Base-by-base conservation (phyloP, 2,888 invertebrate species). In the Lypha dubia region DNA sequence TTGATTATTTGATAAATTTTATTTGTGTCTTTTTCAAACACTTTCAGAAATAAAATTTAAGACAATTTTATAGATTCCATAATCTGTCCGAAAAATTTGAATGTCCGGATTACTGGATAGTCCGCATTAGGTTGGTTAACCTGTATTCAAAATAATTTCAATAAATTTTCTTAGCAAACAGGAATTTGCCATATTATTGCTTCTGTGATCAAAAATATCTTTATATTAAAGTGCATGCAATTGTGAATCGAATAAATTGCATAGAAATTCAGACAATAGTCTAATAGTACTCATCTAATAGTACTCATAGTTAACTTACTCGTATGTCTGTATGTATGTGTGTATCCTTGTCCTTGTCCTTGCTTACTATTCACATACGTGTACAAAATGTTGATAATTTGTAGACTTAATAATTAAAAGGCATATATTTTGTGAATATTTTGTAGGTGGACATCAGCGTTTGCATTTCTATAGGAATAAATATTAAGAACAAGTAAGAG, bases 391-490 rank as follows among this genome's bases (percentile, higher is more conserved):
- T 17, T 46, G 53, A 73, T 49, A 63, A 79, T 58, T 70, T 70
- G 51, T 75, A 22, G 58, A 68, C n/a, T 73, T 79, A 71, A 75
- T 83, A 28, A 28, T 28, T 70, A 83, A 79, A 83, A 79, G 58
- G 35, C 11, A 56, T 75, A 75, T 75, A 83, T 74, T 65, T 53
- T 65, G 22, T 24, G 22, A 75, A 62, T 20, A 60, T 62, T 53
- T 77, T 68, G 41, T 17, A 46, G 46, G 53, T 24, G 67, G 51
- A 53, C 41, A 65, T 58, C 15, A 20, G 20, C 7, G 17, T 49
- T 51, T 49, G 44, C 28, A 28, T 13, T 67, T 51, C 0, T n/a
- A 51, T 35, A 22, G 56, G n/a, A 41, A n/a, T 9, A 41, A n/a
- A 24, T n/a, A 53, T 38, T 51, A 28, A 28, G 5, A 28, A 62